Evolutionary conservation across 2,888 invertebrate species (phyloP).

Genomic region (Onthophagus sagittarius): DNA sequence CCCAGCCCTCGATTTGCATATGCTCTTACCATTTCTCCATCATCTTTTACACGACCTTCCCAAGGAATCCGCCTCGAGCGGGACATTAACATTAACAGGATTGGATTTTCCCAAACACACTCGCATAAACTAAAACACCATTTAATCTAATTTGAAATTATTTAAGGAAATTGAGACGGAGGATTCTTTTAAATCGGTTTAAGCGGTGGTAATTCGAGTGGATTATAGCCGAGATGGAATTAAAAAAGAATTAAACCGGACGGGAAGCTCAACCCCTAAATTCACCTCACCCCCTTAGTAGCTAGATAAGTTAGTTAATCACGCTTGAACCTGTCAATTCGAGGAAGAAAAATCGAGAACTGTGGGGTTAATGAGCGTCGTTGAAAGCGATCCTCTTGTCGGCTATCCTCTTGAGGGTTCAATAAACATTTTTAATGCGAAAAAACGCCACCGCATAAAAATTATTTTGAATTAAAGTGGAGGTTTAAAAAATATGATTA

Average conservation of each 20-base stretch:
- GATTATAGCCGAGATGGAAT: not conserved
- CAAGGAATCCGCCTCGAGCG: not conserved
- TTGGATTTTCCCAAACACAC: not conserved
- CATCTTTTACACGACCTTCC: not conserved
- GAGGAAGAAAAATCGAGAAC: not conserved
- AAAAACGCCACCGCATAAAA: too few relatives aligned
- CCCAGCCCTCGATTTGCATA: not conserved
- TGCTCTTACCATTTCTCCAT: not conserved
- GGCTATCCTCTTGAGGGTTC: not conserved
- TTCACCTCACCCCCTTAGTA: not conserved
- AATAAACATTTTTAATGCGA: not conserved
- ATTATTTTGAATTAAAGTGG: too few relatives aligned
- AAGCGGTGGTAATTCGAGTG: too few relatives aligned
- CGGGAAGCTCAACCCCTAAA: not conserved
- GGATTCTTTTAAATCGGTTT: too few relatives aligned
- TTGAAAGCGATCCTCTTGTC: not conserved
- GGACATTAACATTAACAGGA: not conserved
- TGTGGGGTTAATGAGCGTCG: not conserved
- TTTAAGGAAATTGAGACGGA: too few relatives aligned
- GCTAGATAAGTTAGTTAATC: not conserved
- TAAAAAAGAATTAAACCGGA: not conserved
- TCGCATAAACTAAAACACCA: not conserved
- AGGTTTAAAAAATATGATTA: too few relatives aligned
- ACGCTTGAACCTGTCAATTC: not conserved
- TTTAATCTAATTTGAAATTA: not conserved